These are phyloP conservation scores for Salpingus planirostris DNA, from an alignment of 2,888 invertebrate genomes.

Conservation along the genomic window DNA sequence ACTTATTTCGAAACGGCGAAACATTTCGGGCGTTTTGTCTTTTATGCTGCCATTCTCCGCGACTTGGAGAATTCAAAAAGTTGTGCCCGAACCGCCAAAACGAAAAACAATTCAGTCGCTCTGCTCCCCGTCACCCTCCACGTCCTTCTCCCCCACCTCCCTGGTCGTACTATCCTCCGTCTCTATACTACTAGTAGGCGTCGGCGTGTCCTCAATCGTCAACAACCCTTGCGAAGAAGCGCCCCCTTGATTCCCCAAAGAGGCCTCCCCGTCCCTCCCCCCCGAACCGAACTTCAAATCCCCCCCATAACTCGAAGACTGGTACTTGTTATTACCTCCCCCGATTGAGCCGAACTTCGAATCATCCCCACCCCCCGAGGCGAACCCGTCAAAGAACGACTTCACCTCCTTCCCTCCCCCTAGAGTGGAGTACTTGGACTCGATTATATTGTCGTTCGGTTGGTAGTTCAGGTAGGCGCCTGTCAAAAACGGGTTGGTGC, in stretches of 20 bases:
- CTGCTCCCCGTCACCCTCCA: conserved; percentile 50
- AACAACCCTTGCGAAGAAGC: conserved; percentile 26
- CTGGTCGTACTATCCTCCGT: conserved; percentile 48
- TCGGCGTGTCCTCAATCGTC: conserved; percentile 45
- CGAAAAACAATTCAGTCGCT: conserved; percentile 44
- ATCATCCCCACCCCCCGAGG: conserved; percentile 25
- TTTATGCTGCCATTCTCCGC: conserved; percentile 37
- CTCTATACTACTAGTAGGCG: conserved; percentile 51
- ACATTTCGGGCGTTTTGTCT: too few relatives aligned
- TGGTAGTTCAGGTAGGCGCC: conserved; percentile 40
- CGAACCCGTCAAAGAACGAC: conserved; percentile 34
- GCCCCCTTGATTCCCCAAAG: conserved; percentile 24
- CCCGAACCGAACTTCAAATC: conserved; percentile 30
- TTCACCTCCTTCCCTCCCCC: conserved; percentile 31
- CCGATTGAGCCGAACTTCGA: conserved; percentile 32
- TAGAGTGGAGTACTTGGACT: conserved; percentile 38
- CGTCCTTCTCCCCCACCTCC: conserved; percentile 48
- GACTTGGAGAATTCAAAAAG: too few relatives aligned
- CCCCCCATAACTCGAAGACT: conserved; percentile 20
- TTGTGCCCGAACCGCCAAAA: conserved; percentile 21
- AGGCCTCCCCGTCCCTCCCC: conserved; percentile 28
- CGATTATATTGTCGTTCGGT: conserved; percentile 26
- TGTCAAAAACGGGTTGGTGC: conserved; percentile 54
- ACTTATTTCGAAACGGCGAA: too few relatives aligned
- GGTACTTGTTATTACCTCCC: conserved; percentile 5